phyloP scores from a whole-genome alignment of 1,140 invertebrate genomes.

The Microplitis demolitor region DNA sequence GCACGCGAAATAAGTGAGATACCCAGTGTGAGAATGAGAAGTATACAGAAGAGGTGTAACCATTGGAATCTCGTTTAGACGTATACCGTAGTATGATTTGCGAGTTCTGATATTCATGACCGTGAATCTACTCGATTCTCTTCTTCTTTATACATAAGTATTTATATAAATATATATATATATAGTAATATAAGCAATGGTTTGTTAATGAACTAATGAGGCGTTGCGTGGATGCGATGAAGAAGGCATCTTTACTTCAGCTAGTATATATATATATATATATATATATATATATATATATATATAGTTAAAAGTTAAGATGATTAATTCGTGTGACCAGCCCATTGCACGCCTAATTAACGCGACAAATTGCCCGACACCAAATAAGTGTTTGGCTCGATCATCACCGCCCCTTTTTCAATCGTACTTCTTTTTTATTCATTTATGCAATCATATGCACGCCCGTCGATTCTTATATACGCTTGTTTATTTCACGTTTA shows the following conservation, averaged over 20 bases:
- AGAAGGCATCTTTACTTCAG: slow-evolving; percentile 23
- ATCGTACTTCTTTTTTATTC: slow-evolving; percentile 12
- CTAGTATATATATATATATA: not conserved
- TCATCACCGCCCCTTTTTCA: slow-evolving; percentile 29
- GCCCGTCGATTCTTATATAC: slow-evolving; percentile 1
- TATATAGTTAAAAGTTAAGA: slow-evolving; percentile 17
- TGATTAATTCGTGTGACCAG: slow-evolving; percentile 9
- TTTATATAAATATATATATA: not conserved
- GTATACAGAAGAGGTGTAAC: slow-evolving; percentile 19
- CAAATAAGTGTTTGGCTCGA: slow-evolving; percentile 44
- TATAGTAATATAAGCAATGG: slow-evolving; percentile 8
- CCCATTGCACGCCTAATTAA: slow-evolving; percentile 52
- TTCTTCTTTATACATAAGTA: not conserved
- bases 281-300: not conserved
- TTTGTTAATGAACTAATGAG: slow-evolving; percentile 41
- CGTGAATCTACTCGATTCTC: slow-evolving; percentile 9
- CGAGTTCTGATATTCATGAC: slow-evolving; percentile 20
- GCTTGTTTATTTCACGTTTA: slow-evolving; percentile 6
- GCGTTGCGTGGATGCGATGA: slow-evolving; percentile 22
- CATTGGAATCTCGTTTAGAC: slow-evolving; percentile 35
- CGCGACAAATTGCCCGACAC: slow-evolving; percentile 49
- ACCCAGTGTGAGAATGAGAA: not conserved
- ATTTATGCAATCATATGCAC: slow-evolving; percentile 29
- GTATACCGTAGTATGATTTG: slow-evolving; percentile 31
- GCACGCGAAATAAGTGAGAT: slow-evolving; percentile 5